Evolutionary conservation across 2,888 invertebrate species (phyloP).

Genomic region (Trichacis sp.): DNA sequence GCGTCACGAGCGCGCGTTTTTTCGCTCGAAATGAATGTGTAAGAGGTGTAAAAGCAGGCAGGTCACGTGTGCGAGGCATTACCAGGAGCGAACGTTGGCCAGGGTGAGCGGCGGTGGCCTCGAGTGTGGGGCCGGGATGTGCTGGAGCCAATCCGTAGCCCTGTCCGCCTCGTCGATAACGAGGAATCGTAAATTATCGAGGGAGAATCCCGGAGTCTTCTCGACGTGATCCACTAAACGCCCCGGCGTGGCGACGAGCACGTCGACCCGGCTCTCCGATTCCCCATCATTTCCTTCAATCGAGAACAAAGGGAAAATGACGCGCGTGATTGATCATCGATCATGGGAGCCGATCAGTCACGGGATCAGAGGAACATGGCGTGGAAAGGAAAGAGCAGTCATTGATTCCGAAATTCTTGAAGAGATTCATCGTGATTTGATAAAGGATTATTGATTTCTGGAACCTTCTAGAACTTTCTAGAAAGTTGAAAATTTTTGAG

Average conservation of each 20-base stretch:
- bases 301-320: constrained; percentile 67
- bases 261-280: constrained; percentile 78
- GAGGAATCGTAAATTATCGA: constrained; percentile 80
- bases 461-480: no score
- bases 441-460: neutral
- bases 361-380: no score
- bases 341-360: no score
- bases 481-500: neutral
- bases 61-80: constrained; percentile 1
- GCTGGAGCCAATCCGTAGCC: constrained; percentile 90
- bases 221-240: constrained; percentile 92
- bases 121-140: constrained; percentile 67
- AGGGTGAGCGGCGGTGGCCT: constrained; percentile 71
- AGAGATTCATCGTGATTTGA: neutral
- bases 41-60: neutral
- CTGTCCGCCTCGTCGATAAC: constrained; percentile 98
- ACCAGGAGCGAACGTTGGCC: constrained; percentile 54
- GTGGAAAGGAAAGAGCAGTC: no score
- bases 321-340: no score
- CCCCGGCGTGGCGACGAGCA: constrained; percentile 93
- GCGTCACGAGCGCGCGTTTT: no score
- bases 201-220: constrained; percentile 82
- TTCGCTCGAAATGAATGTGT: neutral
- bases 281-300: constrained; percentile 69
- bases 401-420: no score